These are phyloP conservation scores for Goniozus legneri DNA, from an alignment of 1,140 invertebrate species.

Conservation along the genomic window DNA sequence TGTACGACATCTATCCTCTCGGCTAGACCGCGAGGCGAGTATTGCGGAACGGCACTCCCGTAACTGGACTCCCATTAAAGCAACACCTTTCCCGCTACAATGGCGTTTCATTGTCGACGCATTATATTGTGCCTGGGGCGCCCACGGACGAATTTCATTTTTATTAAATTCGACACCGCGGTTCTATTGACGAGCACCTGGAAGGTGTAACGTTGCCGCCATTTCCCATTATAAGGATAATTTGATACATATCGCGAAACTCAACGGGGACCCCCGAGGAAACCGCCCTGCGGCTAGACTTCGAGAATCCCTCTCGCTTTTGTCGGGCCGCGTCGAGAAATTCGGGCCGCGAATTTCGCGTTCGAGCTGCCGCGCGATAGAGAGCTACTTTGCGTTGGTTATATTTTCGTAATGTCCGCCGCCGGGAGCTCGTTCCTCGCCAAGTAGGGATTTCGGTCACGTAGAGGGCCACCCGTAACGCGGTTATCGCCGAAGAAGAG, in stretches of 20 bases:
- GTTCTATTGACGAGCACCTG: slow-evolving; percentile 40
- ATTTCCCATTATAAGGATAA: slow-evolving; percentile 55
- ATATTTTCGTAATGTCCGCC: too few species aligned
- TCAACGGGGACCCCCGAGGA: neutral
- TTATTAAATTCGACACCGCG: slow-evolving; percentile 37
- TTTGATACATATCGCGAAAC: slow-evolving; percentile 52
- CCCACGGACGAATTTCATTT: slow-evolving; percentile 46
- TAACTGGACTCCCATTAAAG: slow-evolving; percentile 54
- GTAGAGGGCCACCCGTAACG: slow-evolving; percentile 40
- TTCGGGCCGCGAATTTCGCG: too few species aligned
- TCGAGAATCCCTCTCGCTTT: too few species aligned
- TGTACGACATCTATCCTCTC: too few species aligned
- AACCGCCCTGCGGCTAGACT: neutral
- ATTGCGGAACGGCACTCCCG: too few species aligned
- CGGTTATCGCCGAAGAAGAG: slow-evolving; percentile 39
- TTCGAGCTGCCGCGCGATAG: too few species aligned
- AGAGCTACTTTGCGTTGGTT: too few species aligned
- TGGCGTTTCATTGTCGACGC: slow-evolving; percentile 38
- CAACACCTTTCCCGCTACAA: slow-evolving; percentile 47
- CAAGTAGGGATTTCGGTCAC: slow-evolving; percentile 49
- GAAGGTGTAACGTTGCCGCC: slow-evolving; percentile 55
- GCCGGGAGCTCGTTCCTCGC: too few species aligned
- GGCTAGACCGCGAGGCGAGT: too few species aligned
- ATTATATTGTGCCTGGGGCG: slow-evolving; percentile 47
- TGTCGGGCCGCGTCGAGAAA: too few species aligned